Evolutionary conservation across 2,113 vertebrate species (phyloP).

Genomic region (human): DNA sequence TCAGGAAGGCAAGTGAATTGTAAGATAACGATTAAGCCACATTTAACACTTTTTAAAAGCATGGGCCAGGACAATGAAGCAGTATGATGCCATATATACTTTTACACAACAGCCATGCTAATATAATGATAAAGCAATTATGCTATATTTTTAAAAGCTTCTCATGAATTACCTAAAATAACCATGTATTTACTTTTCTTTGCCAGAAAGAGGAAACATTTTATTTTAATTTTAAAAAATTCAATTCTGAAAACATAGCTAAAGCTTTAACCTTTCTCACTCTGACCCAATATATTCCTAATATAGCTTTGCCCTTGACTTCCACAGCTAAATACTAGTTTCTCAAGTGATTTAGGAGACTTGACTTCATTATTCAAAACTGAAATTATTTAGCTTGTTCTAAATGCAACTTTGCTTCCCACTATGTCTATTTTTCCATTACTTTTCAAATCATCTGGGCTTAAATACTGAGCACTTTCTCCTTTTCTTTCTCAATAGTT

Average conservation of each 20-base stretch:
- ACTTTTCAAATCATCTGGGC: background rate
- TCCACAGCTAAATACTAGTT: background rate
- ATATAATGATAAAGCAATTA: constrained; percentile 6
- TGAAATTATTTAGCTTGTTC: constrained; percentile 49
- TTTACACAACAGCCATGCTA: background rate
- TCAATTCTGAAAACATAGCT: constrained; percentile 10
- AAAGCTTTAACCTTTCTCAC: constrained; percentile 45
- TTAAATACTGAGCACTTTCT: background rate
- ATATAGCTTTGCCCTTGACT: background rate
- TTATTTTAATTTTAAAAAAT: constrained; percentile 35
- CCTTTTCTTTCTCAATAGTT: background rate
- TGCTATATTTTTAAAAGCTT: constrained; percentile 7
- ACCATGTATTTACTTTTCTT: background rate
- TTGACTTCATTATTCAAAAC: constrained; percentile 46
- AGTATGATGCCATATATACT: constrained; percentile 1
- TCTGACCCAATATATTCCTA: background rate
- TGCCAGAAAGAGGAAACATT: background rate
- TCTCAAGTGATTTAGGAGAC: background rate
- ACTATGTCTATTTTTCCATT: constrained; percentile 15
- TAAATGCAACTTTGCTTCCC: background rate
- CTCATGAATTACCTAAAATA: constrained; percentile 23
- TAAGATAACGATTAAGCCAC: constrained; percentile 41
- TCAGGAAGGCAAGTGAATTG: constrained; percentile 51
- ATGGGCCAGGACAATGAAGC: background rate
- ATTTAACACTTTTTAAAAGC: constrained; percentile 20